These are phyloP conservation scores for Sinodicranocentrus sp. DNA, from an alignment of 2,888 invertebrate species.

Conservation along the genomic window DNA sequence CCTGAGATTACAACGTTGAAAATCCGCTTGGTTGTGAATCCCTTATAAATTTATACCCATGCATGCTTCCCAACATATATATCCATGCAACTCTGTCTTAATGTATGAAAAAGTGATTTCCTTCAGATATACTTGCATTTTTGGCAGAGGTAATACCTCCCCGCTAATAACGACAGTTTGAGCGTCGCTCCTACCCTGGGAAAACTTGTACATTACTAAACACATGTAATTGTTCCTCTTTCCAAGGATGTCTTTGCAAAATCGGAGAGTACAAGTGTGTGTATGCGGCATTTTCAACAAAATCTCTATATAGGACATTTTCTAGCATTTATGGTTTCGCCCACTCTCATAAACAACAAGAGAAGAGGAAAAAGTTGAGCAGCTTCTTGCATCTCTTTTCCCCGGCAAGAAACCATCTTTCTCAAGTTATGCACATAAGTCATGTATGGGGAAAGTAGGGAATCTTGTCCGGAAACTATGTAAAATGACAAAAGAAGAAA, in stretches of 20 bases:
- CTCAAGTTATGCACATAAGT: conserved; percentile 28
- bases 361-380: not conserved
- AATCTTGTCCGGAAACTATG: conserved; percentile 19
- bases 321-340: too few species aligned
- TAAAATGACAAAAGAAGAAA: conserved; percentile 31
- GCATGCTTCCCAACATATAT: too few species aligned
- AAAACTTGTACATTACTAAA: conserved; percentile 38
- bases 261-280: too few species aligned
- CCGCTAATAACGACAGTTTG: conserved; percentile 4
- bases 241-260: too few species aligned
- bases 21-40: not conserved
- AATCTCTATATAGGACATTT: too few species aligned
- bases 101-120: not conserved
- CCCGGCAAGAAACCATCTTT: not conserved
- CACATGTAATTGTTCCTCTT: conserved; percentile 42
- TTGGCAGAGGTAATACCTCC: conserved; percentile 11
- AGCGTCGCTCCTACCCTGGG: conserved; percentile 1
- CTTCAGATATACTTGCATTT: not conserved
- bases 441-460: conserved; percentile 31
- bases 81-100: not conserved
- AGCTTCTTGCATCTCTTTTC: not conserved
- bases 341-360: too few species aligned
- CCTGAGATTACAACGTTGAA: conserved; percentile 1
- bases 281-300: too few species aligned
- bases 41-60: too few species aligned